Evolutionary conservation across 1,140 invertebrate genomes (phyloP).

Genomic region (Araneus ventricosus): DNA sequence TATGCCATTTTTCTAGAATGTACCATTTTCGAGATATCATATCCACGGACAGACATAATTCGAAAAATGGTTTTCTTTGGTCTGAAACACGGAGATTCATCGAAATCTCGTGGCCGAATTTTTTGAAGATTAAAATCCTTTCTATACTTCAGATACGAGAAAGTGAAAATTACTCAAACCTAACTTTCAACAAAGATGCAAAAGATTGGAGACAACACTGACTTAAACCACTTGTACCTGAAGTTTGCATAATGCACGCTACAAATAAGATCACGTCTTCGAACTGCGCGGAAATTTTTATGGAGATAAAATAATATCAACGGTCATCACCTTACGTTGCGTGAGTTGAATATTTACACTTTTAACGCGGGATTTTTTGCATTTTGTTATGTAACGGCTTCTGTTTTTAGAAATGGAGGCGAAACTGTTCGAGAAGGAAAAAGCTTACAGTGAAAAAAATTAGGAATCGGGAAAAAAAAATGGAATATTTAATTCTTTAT

Average conservation of each 20-base stretch:
- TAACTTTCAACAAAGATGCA: too few species aligned
- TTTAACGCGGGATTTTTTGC: background rate
- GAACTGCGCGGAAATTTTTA: background rate
- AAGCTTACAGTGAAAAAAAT: background rate
- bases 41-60: too few species aligned
- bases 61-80: too few species aligned
- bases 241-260: background rate
- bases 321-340: background rate
- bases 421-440: background rate
- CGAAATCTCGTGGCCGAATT: too few species aligned
- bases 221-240: background rate
- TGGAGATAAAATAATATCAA: constrained; percentile 7
- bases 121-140: too few species aligned
- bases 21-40: too few species aligned
- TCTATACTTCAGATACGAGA: too few species aligned
- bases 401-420: background rate
- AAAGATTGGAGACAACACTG: background rate
- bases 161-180: too few species aligned
- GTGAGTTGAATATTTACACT: background rate
- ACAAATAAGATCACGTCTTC: constrained; percentile 12
- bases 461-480: background rate
- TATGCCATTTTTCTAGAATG: too few species aligned
- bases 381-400: background rate
- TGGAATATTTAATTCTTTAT: background rate
- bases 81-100: too few species aligned